Evolutionary conservation across 2,113 vertebrate species (phyloP).

Genomic region (Notarius lentiginosus): DNA sequence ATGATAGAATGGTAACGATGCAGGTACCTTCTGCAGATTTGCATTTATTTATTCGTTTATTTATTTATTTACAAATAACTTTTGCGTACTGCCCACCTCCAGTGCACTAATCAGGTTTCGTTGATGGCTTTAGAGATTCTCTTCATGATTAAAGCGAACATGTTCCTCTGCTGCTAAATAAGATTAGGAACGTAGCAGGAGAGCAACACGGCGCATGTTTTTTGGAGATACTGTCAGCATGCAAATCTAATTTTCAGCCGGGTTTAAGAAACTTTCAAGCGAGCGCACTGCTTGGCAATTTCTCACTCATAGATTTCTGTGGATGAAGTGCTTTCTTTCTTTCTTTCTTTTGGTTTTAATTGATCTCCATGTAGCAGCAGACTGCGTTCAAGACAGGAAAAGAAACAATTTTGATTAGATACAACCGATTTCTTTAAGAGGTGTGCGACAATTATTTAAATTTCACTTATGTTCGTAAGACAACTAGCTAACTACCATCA

Average conservation of each 20-base stretch:
- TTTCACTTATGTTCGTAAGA: neutral
- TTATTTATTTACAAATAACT: neutral
- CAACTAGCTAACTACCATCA: neutral
- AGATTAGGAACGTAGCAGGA: constrained; percentile 44
- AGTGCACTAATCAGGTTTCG: constrained; percentile 36
- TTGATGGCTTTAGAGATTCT: constrained; percentile 42
- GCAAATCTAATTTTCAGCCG: constrained; percentile 46
- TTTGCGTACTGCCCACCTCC: constrained; percentile 7
- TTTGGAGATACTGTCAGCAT: constrained; percentile 44
- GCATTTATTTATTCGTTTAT: neutral
- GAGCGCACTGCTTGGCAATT: neutral
- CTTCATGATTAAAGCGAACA: constrained; percentile 47
- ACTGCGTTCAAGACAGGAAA: neutral
- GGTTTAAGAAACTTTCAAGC: constrained; percentile 25
- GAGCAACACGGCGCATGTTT: constrained; percentile 27
- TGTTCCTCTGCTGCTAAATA: constrained; percentile 38
- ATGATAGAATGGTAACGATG: neutral
- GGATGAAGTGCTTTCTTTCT: neutral
- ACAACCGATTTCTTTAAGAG: neutral
- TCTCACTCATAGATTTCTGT: neutral
- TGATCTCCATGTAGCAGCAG: neutral
- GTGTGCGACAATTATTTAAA: neutral
- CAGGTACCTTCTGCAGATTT: neutral
- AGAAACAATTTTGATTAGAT: neutral
- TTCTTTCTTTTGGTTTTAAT: neutral